Evolutionary conservation across 2,888 invertebrate species (phyloP).

Genomic region (Ectobius pallidus): DNA sequence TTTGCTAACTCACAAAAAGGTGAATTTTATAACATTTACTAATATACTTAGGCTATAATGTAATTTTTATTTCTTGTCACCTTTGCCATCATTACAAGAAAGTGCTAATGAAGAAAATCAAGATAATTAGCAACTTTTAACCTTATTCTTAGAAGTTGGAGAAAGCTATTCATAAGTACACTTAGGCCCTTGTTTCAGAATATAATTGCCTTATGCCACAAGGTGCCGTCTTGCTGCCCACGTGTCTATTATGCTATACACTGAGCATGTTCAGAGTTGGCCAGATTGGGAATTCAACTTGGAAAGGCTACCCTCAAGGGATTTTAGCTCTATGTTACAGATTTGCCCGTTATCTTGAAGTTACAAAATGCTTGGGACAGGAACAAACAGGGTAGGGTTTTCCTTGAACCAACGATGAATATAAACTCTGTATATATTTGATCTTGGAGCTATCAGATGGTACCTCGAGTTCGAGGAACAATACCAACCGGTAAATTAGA

Average conservation of each 20-base stretch:
- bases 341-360: conserved; percentile 28
- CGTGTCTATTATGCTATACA: conserved; percentile 28
- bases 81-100: too few relatives aligned
- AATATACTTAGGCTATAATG: too few relatives aligned
- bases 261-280: conserved; percentile 17
- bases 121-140: too few relatives aligned
- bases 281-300: conserved; percentile 30
- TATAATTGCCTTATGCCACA: conserved; percentile 7
- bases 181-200: conserved; percentile 11
- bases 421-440: neutral
- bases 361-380: conserved; percentile 19
- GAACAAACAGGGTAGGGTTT: conserved; percentile 17
- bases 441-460: conserved; percentile 1
- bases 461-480: neutral
- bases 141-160: too few relatives aligned
- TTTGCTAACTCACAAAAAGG: too few relatives aligned
- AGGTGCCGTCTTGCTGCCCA: conserved; percentile 22
- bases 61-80: too few relatives aligned
- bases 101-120: too few relatives aligned
- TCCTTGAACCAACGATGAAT: conserved; percentile 17
- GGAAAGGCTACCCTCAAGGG: conserved; percentile 27
- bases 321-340: conserved; percentile 21
- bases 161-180: neutral
- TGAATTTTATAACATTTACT: too few relatives aligned
- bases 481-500: too few relatives aligned